Conservation (phyloP, 2,888 invertebrate species). For the Pyrrhia umbra region DNA sequence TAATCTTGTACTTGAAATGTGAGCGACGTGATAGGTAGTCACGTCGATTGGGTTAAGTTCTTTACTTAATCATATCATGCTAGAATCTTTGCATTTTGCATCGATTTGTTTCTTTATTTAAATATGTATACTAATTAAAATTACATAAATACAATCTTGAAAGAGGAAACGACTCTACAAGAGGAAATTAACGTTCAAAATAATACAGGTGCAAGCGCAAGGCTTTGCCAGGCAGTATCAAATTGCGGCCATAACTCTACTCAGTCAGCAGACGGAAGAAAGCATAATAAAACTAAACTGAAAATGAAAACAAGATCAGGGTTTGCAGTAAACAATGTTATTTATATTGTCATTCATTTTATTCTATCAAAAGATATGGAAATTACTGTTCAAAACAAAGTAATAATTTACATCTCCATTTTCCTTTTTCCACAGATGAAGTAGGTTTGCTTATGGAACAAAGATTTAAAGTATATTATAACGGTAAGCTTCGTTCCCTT, state of each 20-base stretch:
- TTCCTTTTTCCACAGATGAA: conserved; percentile 26
- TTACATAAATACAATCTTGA: conserved; percentile 21
- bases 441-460: conserved; percentile 28
- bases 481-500: conserved; percentile 50
- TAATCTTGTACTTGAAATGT: conserved; percentile 15
- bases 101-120: not conserved
- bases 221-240: conserved; percentile 55
- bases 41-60: not conserved
- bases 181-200: conserved; percentile 57
- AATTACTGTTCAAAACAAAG: conserved; percentile 38
- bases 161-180: conserved; percentile 50
- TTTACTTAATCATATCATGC: no score
- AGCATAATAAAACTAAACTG: conserved; percentile 31
- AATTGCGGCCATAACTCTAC: conserved; percentile 38
- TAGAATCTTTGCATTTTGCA: not conserved
- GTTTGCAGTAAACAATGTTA: conserved; percentile 20
- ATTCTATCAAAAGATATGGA: not conserved
- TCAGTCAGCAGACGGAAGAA: conserved; percentile 29
- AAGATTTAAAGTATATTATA: conserved; percentile 28
- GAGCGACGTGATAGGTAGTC: not conserved
- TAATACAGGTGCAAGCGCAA: conserved; percentile 53
- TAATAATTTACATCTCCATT: conserved; percentile 13
- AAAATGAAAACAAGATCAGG: conserved; percentile 27
- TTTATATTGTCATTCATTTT: conserved; percentile 32
- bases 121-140: not conserved